phyloP scores from a whole-genome alignment of 1,140 invertebrate genomes.

The Macrobrachium rosenbergii region DNA sequence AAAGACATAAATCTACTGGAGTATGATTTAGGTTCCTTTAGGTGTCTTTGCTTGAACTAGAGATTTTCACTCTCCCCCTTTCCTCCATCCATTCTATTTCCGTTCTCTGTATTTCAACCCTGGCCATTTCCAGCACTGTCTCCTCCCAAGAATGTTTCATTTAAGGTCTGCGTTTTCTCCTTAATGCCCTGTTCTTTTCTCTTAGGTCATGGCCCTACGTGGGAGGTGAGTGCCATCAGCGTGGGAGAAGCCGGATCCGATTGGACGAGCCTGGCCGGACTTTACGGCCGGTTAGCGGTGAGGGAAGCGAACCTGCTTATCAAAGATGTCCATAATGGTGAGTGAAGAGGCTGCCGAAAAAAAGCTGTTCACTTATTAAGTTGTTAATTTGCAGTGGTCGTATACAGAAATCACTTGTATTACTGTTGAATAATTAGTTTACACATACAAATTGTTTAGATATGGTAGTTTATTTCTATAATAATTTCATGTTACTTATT shows the following conservation, averaged over 20 bases:
- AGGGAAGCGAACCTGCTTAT: constrained; percentile 52
- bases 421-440: too few relatives aligned
- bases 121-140: background rate
- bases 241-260: constrained; percentile 46
- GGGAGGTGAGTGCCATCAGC: constrained; percentile 58
- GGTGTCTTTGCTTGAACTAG: too few relatives aligned
- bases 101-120: too few relatives aligned
- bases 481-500: too few relatives aligned
- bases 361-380: background rate
- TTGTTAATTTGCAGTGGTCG: too few relatives aligned
- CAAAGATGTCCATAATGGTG: constrained; percentile 55
- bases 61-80: background rate
- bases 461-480: too few relatives aligned
- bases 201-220: constrained; percentile 40
- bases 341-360: background rate
- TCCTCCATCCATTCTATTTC: too few relatives aligned
- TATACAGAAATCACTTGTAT: too few relatives aligned
- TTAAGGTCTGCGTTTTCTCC: background rate
- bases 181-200: background rate
- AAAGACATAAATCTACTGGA: too few relatives aligned
- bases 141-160: background rate
- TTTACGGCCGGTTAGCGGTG: constrained; percentile 43
- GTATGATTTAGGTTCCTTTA: background rate
- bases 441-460: too few relatives aligned
- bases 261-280: constrained; percentile 54